Conservation (phyloP, 2,888 invertebrate species). For the Apamea epomidion region DNA sequence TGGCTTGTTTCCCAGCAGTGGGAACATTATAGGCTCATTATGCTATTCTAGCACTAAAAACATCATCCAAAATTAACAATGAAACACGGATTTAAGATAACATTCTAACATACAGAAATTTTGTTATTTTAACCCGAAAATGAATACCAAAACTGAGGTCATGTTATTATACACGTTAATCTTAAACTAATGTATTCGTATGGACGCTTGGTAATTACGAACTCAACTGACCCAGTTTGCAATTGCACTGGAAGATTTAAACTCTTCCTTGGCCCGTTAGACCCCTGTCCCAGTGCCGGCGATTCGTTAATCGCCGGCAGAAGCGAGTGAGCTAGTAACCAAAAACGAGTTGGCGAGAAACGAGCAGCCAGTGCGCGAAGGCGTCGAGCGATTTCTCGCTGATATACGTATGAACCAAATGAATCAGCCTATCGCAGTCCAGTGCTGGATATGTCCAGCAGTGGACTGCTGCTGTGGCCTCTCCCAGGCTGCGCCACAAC, state of each 20-base stretch:
- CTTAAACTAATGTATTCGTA: conserved; percentile 65
- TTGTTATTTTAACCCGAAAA: conserved; percentile 38
- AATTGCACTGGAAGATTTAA: conserved; percentile 64
- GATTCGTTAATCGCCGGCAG: no score
- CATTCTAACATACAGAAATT: conserved; percentile 1
- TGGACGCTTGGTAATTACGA: conserved; percentile 62
- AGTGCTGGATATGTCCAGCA: no score
- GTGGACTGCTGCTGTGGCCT: no score
- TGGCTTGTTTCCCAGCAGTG: no score
- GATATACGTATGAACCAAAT: no score
- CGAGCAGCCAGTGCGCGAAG: no score
- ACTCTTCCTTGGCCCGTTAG: conserved; percentile 38
- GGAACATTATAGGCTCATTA: no score
- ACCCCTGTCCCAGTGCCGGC: not conserved
- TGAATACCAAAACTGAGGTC: conserved; percentile 18
- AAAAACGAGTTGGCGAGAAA: not conserved
- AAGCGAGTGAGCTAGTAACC: not conserved
- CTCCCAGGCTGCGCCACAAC: no score
- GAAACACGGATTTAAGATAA: conserved; percentile 22
- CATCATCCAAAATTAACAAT: not conserved
- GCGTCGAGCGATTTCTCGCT: not conserved
- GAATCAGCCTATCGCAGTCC: no score
- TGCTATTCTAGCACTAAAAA: not conserved
- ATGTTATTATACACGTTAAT: conserved; percentile 49
- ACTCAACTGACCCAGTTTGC: conserved; percentile 67